These are phyloP conservation scores for Sciurus vulgaris DNA, from an alignment of 2,797 vertebrate genomes.

Conservation along the genomic window DNA sequence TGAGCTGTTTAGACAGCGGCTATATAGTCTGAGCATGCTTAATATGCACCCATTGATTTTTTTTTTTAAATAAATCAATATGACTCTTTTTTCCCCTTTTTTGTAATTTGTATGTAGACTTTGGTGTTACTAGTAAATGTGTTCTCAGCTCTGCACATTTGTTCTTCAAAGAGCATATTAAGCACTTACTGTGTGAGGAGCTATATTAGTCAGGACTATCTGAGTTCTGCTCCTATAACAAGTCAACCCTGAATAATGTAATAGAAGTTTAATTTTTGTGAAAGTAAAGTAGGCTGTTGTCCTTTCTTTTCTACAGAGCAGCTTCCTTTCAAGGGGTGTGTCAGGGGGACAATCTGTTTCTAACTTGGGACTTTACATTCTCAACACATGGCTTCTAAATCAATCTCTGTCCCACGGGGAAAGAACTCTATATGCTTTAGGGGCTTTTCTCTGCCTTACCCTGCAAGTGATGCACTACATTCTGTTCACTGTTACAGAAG, in stretches of 20 bases:
- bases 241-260: background rate
- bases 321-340: background rate
- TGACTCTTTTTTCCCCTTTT: background rate
- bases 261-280: background rate
- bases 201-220: background rate
- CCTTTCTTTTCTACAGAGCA: background rate
- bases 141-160: background rate
- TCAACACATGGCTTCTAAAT: background rate
- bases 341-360: background rate
- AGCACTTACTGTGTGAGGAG: background rate
- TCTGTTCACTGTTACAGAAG: background rate
- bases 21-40: background rate
- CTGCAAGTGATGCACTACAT: background rate
- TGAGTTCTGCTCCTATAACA: background rate
- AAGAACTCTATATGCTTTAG: background rate
- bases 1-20: background rate
- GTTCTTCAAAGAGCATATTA: background rate
- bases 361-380: background rate
- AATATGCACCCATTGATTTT: conserved; percentile 15
- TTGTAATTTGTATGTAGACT: background rate
- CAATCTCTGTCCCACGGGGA: background rate
- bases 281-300: background rate
- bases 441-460: background rate
- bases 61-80: conserved; percentile 8
- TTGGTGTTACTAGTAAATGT: background rate